Conservation (phyloP, 1,140 invertebrate genomes). For the Monomorium pharaonis region DNA sequence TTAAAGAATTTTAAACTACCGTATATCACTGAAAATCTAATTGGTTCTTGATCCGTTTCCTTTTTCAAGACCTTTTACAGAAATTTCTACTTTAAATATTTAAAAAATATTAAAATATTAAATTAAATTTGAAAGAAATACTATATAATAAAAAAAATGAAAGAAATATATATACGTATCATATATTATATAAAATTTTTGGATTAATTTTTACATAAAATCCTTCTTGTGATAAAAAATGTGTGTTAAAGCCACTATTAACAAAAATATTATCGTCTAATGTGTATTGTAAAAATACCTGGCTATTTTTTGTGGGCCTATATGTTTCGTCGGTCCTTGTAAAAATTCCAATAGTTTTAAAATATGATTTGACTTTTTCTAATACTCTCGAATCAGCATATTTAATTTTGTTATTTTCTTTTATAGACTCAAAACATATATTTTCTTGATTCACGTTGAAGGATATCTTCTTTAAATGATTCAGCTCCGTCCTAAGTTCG, state of each 20-base stretch:
- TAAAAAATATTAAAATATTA: too few species aligned
- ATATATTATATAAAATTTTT: too few species aligned
- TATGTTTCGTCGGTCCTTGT: neutral
- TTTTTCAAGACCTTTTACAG: neutral
- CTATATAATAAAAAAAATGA: too few species aligned
- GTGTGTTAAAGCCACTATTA: too few species aligned
- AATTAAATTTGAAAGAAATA: too few species aligned
- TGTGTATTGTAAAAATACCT: neutral
- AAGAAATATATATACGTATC: too few species aligned
- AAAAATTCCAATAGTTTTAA: neutral
- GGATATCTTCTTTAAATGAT: neutral
- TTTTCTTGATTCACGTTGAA: neutral
- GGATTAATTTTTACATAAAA: too few species aligned
- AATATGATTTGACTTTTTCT: constrained; percentile 21
- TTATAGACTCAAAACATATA: neutral
- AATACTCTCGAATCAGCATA: neutral
- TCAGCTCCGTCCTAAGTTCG: constrained; percentile 46
- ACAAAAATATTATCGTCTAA: neutral
- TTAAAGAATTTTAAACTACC: neutral
- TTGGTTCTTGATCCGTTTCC: neutral
- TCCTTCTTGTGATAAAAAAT: too few species aligned
- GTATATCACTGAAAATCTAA: neutral
- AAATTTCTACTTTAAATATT: neutral
- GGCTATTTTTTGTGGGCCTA: neutral
- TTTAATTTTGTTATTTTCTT: neutral